Evolutionary conservation across 2,113 vertebrate species (phyloP).

Genomic region (Phrynosoma platyrhinos): DNA sequence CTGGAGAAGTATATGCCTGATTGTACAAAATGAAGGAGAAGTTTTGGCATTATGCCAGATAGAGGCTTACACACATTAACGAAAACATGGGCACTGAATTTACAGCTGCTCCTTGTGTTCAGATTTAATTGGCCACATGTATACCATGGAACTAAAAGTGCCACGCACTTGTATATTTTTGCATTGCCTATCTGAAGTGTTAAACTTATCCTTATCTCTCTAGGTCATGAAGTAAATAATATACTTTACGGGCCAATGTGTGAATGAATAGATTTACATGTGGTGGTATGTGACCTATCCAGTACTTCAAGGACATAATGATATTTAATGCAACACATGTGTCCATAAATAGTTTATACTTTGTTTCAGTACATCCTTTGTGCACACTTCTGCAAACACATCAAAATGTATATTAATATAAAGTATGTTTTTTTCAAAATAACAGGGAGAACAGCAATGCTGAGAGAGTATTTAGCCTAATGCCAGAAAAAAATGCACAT

Average conservation of each 20-base stretch:
- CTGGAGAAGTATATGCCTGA: not conserved
- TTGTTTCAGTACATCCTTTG: not conserved
- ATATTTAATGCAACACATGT: not conserved
- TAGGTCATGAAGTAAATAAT: not conserved
- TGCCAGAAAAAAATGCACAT: constrained; percentile 86
- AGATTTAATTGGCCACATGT: not conserved
- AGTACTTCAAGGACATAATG: not conserved
- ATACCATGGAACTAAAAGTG: not conserved
- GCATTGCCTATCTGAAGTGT: not conserved
- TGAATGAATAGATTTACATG: not conserved
- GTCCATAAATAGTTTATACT: not conserved
- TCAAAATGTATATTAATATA: not conserved
- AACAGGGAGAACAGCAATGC: constrained; percentile 86
- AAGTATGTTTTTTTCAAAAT: not conserved
- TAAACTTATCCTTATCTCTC: not conserved
- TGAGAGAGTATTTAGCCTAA: constrained; percentile 91
- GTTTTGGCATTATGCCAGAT: not conserved
- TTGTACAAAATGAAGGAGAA: no score
- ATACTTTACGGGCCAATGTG: not conserved
- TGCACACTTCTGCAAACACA: no score
- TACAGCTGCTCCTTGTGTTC: not conserved
- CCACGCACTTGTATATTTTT: not conserved
- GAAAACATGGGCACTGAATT: not conserved
- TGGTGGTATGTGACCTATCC: not conserved
- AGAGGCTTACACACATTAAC: not conserved